These are phyloP conservation scores for Lasiurus borealis DNA, from an alignment of 2,113 vertebrate genomes.

Conservation along the genomic window DNA sequence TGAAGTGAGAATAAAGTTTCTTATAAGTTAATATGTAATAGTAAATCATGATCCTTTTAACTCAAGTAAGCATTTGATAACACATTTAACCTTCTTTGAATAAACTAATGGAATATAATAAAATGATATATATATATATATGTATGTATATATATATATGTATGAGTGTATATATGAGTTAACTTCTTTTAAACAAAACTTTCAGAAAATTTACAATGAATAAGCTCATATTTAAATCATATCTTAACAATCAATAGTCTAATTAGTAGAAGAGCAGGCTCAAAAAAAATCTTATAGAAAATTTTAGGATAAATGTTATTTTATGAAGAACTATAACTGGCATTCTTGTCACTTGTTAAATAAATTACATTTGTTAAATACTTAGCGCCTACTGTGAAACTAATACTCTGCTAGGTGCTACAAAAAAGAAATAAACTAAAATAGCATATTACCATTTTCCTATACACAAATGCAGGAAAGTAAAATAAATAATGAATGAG, in stretches of 20 bases:
- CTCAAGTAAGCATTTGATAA: conserved; percentile 11
- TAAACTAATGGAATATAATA: neutral
- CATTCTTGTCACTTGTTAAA: conserved; percentile 25
- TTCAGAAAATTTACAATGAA: neutral
- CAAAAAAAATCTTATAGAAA: conserved; percentile 10
- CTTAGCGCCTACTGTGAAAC: neutral
- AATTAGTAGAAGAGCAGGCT: neutral
- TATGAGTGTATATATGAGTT: no score
- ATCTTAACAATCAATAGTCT: neutral
- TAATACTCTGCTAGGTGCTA: neutral
- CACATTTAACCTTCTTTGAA: neutral
- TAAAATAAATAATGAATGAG: neutral
- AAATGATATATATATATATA: neutral
- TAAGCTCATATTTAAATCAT: neutral
- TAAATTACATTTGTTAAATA: neutral
- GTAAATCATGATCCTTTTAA: conserved; percentile 41
- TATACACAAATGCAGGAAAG: neutral
- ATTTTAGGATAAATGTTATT: neutral
- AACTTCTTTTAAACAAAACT: conserved; percentile 42
- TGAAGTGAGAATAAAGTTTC: neutral
- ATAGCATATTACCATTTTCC: neutral
- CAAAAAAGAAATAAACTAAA: neutral
- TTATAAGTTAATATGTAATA: conserved; percentile 14
- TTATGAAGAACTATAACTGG: neutral
- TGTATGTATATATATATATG: no score